Base-by-base conservation (phyloP, 1,140 invertebrate genomes). In the Drosophila rhopaloa region DNA sequence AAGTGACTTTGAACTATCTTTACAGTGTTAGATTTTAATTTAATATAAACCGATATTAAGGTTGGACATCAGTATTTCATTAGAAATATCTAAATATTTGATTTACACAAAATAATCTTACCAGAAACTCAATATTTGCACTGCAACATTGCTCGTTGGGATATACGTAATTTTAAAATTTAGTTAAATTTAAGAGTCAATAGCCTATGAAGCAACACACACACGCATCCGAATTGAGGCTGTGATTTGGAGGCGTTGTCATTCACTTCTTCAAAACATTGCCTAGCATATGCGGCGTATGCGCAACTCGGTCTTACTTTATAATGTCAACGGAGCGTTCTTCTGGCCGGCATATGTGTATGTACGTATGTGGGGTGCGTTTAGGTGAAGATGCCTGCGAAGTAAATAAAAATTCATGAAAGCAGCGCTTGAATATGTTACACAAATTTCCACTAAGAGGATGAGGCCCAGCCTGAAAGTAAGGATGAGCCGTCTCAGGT, bases 221-320 rank as follows among this genome's bases (percentile, higher is more conserved):
- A 44, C 51, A 44, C 58, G 50, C 37, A 10, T 65, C 35, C 53
- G 57, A 85, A 86, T 78, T 81, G 68, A 53, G 9, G 50, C 47
- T 57, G 44, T 60, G 61, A 71, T 72, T 81, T 61, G 47, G 51
- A 19, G 35, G 50, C 58, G 54, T 32, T 67, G 37, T 47, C n/a
- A 37, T 40, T 72, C 46, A 24, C 43, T 40, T 24, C 54, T 44
- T 38, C 9, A 53, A 51, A 76, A 76, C 46, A 46, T 35, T 60
- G 51, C 9, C 40, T 50, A 61, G 68, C 70, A 51, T 53, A 88
- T 55, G 83, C 38, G 83, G 83, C 83, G 82, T 86, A 86, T 86
- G 63, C 71, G 83, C 76, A 88, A 83, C 83, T 51, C 60, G 63
- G 72, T 71, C 88, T 88, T 88, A 63, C 73, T 73, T 86, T 50